phyloP scores from a whole-genome alignment of 2,888 invertebrate species.

The Lissonota sp. region DNA sequence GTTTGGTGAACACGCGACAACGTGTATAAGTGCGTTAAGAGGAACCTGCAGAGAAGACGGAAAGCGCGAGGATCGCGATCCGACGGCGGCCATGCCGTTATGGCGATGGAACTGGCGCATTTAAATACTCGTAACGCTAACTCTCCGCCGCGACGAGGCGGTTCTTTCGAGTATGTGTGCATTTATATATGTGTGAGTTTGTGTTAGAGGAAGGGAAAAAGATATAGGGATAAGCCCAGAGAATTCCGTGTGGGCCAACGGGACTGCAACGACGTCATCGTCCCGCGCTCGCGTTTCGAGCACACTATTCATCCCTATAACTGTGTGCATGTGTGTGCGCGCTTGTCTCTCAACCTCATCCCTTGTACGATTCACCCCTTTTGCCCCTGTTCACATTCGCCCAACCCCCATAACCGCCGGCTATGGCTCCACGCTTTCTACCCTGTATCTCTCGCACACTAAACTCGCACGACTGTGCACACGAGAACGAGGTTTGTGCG shows the following conservation, averaged over 20 bases:
- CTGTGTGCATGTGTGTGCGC: slow-evolving; percentile 12
- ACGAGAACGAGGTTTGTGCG: slow-evolving; percentile 50
- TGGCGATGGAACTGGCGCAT: slow-evolving; percentile 71
- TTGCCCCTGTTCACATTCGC: slow-evolving; percentile 45
- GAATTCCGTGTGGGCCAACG: slow-evolving; percentile 62
- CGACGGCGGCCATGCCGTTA: slow-evolving; percentile 77
- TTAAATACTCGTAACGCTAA: slow-evolving; percentile 71
- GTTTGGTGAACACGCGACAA: slow-evolving; percentile 34
- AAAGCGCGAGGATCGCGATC: slow-evolving; percentile 70
- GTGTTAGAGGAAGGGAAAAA: slow-evolving; percentile 6
- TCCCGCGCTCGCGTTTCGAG: slow-evolving; percentile 41
- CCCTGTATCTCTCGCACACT: slow-evolving; percentile 20
- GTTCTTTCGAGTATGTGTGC: background rate
- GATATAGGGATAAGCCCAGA: slow-evolving; percentile 21
- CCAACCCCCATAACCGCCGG: slow-evolving; percentile 54
- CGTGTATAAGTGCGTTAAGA: slow-evolving; percentile 54
- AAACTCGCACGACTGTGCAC: slow-evolving; percentile 42
- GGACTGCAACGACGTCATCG: slow-evolving; percentile 63
- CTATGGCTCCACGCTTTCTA: slow-evolving; percentile 49
- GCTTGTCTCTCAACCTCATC: slow-evolving; percentile 50
- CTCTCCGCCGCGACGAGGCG: slow-evolving; percentile 53
- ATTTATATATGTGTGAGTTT: no score
- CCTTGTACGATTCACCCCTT: slow-evolving; percentile 35
- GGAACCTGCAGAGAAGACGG: slow-evolving; percentile 64
- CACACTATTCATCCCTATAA: slow-evolving; percentile 31